phyloP scores from a whole-genome alignment of 1,140 invertebrate genomes.

The Drosophila subobscura region DNA sequence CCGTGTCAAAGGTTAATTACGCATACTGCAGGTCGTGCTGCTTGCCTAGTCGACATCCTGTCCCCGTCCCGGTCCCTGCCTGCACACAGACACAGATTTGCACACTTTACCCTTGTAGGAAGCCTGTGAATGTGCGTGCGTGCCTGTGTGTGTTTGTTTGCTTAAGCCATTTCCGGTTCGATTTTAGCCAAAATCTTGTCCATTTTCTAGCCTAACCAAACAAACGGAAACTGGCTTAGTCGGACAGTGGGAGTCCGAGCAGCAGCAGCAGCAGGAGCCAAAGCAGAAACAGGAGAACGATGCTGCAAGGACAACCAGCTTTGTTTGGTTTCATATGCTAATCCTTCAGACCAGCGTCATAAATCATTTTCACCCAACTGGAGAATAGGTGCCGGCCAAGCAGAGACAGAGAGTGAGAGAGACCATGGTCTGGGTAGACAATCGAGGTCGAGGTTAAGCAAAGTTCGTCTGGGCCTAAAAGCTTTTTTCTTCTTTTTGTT shows the following conservation, averaged over 20 bases:
- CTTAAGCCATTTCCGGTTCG: slow-evolving; percentile 79
- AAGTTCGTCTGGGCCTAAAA: slow-evolving; percentile 61
- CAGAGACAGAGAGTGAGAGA: background rate
- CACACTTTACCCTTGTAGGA: background rate
- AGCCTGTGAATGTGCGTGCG: slow-evolving; percentile 2
- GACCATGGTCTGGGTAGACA: slow-evolving; percentile 7
- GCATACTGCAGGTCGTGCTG: slow-evolving; percentile 68
- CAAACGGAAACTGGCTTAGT: slow-evolving; percentile 56
- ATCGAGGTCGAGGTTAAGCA: slow-evolving; percentile 40
- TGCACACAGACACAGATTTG: slow-evolving; percentile 9
- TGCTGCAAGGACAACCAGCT: slow-evolving; percentile 56
- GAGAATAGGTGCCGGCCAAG: slow-evolving; percentile 22
- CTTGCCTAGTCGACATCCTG: slow-evolving; percentile 40
- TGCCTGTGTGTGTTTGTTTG: slow-evolving; percentile 47
- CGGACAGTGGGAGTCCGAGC: background rate
- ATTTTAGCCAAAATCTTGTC: slow-evolving; percentile 60
- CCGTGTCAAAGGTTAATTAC: slow-evolving; percentile 80
- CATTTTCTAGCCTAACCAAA: slow-evolving; percentile 54
- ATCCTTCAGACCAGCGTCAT: slow-evolving; percentile 70
- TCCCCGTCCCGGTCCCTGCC: slow-evolving; percentile 36
- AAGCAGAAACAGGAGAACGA: background rate
- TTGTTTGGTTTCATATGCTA: slow-evolving; percentile 78
- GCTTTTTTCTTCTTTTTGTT: slow-evolving; percentile 61
- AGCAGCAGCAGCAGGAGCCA: background rate
- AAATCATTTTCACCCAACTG: slow-evolving; percentile 61